phyloP scores from a whole-genome alignment of 2,797 vertebrate genomes.

The Vultur gryphus region DNA sequence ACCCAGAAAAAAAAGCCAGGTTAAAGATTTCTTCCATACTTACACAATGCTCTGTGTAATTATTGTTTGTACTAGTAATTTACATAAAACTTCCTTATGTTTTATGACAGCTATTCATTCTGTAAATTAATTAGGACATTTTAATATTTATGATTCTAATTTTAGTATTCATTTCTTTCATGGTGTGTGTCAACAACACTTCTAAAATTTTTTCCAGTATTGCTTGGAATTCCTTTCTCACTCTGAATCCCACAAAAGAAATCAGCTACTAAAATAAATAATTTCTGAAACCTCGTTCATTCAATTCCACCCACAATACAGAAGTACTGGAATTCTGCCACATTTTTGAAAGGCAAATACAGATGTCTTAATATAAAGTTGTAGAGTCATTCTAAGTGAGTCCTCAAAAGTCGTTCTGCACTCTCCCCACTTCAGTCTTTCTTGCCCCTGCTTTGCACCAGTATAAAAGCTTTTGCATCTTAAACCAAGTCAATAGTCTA shows the following conservation, averaged over 20 bases:
- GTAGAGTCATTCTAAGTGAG: not conserved
- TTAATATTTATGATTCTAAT: not conserved
- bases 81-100: not conserved
- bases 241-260: not conserved
- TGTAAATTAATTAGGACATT: not conserved
- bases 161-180: not conserved
- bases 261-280: not conserved
- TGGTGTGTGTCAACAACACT: not conserved
- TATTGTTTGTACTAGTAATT: not conserved
- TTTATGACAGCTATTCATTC: not conserved
- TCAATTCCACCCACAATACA: not conserved
- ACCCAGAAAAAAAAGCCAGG: fast-evolving
- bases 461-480: not conserved
- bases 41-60: fast-evolving
- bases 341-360: not conserved
- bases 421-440: not conserved
- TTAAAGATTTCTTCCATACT: not conserved
- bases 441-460: not conserved
- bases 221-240: not conserved
- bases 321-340: not conserved
- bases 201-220: not conserved
- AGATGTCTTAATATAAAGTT: not conserved
- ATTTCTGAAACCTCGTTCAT: not conserved
- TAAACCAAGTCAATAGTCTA: not conserved
- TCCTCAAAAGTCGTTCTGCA: not conserved